Evolutionary conservation across 2,888 invertebrate species (phyloP).

Genomic region (Neoitamus cyanurus): DNA sequence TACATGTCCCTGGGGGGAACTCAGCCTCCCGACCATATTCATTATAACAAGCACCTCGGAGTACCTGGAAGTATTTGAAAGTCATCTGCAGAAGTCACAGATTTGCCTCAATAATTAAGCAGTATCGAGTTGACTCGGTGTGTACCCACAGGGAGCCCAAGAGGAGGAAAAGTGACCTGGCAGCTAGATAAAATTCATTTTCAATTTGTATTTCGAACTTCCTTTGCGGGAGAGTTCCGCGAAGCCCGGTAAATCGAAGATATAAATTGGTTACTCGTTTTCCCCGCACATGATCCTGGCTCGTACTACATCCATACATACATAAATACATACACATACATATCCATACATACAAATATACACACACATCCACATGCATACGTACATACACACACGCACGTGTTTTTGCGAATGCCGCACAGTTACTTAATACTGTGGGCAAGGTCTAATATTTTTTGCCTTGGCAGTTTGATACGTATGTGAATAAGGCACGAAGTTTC

Average conservation of each 20-base stretch:
- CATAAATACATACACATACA: not conserved
- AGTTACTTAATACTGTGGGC: not conserved
- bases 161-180: not conserved
- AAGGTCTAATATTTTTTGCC: not conserved
- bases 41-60: not conserved
- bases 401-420: not conserved
- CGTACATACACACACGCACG: not conserved
- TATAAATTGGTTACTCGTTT: not conserved
- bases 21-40: not conserved
- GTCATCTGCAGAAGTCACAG: not conserved
- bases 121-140: not conserved
- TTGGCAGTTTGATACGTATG: not conserved
- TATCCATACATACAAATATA: too few species aligned
- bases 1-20: not conserved
- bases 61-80: not conserved
- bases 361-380: not conserved
- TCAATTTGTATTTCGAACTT: not conserved
- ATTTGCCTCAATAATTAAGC: not conserved
- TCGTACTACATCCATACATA: not conserved
- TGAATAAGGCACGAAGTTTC: not conserved
- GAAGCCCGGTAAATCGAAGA: not conserved
- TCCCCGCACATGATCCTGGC: not conserved
- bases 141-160: not conserved
- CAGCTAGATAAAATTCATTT: not conserved
- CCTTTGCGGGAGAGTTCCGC: not conserved